phyloP scores from a whole-genome alignment of 2,113 vertebrate genomes.

The Actenoides hombroni region DNA sequence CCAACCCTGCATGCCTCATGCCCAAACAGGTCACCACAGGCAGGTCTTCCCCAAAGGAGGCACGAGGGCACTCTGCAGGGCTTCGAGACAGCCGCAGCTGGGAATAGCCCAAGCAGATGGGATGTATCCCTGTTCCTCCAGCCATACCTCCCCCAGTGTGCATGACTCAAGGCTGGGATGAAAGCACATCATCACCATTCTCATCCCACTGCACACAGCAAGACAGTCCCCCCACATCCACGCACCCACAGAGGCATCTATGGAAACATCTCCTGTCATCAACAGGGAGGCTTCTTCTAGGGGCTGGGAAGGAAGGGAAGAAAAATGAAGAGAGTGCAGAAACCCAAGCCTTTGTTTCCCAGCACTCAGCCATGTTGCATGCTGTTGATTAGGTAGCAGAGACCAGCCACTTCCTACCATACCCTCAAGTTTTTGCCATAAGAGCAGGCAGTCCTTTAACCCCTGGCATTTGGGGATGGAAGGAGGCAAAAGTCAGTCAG shows the following conservation, averaged over 20 bases:
- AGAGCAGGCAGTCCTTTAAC: neutral
- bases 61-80: neutral
- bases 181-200: neutral
- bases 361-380: neutral
- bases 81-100: neutral
- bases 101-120: neutral
- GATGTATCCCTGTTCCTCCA: neutral
- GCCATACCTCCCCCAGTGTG: neutral
- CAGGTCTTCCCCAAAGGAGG: neutral
- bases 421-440: neutral
- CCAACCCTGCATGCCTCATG: neutral
- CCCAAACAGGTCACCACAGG: neutral
- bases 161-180: neutral
- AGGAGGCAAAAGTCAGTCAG: neutral
- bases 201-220: neutral
- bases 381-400: neutral
- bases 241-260: neutral
- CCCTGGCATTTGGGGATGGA: neutral
- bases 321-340: neutral
- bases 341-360: neutral
- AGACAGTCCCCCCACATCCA: neutral
- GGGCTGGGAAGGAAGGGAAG: neutral
- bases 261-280: neutral
- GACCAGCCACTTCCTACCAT: neutral
- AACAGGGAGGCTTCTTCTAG: neutral